These are phyloP conservation scores for Stigmatopora argus DNA, from an alignment of 2,113 vertebrate species.

Conservation along the genomic window DNA sequence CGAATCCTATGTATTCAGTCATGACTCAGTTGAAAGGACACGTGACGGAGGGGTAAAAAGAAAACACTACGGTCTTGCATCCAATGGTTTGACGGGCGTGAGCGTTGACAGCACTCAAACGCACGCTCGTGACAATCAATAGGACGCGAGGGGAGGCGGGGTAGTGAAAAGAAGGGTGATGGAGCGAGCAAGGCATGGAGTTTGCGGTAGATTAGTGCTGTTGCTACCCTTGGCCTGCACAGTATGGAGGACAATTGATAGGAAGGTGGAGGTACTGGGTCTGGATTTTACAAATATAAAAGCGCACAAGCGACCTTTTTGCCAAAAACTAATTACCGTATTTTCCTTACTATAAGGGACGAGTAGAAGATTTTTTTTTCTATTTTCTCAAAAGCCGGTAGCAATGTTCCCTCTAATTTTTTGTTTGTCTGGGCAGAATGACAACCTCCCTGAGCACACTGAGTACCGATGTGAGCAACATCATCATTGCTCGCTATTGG, in stretches of 20 bases:
- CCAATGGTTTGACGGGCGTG: conserved; percentile 25
- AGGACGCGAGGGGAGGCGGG: conserved; percentile 15
- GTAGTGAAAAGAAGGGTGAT: conserved; percentile 14
- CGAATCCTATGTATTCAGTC: not conserved
- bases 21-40: conserved; percentile 13
- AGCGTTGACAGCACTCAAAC: conserved; percentile 25
- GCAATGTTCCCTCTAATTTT: too few relatives aligned
- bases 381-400: too few relatives aligned
- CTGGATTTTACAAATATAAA: not conserved
- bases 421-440: too few relatives aligned
- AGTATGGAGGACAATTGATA: conserved; percentile 56
- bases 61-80: conserved; percentile 25
- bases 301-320: not conserved
- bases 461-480: too few relatives aligned
- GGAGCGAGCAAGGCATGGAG: conserved; percentile 32
- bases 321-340: too few relatives aligned
- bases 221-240: conserved; percentile 49
- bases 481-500: too few relatives aligned
- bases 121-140: conserved; percentile 41
- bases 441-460: too few relatives aligned
- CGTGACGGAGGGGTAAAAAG: conserved; percentile 2
- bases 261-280: conserved; percentile 13
- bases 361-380: too few relatives aligned
- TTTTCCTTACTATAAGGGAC: too few relatives aligned
- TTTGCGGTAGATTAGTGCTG: conserved; percentile 53